Percentiles rank a stretch among this genome's conserved stretches.
Evolutionary conservation across 2,888 invertebrate genomes (phyloP).

Genomic region (Pollenia amentaria): DNA sequence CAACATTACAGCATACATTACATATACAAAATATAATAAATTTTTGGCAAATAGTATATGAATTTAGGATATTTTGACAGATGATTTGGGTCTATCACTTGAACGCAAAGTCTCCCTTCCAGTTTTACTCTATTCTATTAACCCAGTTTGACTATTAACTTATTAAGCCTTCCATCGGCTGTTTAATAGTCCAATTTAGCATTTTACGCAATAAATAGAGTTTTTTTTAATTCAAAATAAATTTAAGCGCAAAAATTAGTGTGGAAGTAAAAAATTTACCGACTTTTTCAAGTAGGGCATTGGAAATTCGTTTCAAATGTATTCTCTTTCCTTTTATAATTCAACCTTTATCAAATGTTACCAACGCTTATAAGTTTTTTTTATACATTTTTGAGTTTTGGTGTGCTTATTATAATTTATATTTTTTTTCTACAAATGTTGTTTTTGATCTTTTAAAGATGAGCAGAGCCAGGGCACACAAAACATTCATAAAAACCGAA

Average conservation of each 20-base stretch:
- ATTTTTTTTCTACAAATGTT: slow-evolving; percentile 40
- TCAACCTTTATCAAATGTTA: slow-evolving; percentile 31
- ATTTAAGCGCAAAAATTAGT: not conserved
- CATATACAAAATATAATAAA: too few species aligned
- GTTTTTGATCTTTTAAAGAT: slow-evolving; percentile 51
- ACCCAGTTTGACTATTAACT: too few species aligned
- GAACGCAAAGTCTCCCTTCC: too few species aligned
- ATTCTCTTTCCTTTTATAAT: not conserved
- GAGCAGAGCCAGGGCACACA: slow-evolving; percentile 17
- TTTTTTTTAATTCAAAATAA: too few species aligned
- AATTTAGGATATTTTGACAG: too few species aligned
- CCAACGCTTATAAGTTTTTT: slow-evolving; percentile 20
- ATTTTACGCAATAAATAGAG: too few species aligned
- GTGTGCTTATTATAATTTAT: slow-evolving; percentile 21
- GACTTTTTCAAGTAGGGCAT: not conserved
- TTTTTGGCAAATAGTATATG: too few species aligned
- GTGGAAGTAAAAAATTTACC: not conserved
- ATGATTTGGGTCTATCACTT: too few species aligned
- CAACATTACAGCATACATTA: too few species aligned
- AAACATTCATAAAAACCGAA: not conserved
- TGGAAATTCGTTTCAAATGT: not conserved
- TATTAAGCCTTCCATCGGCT: too few species aligned
- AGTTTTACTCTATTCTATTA: too few species aligned
- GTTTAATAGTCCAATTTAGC: too few species aligned
- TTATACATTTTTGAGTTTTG: slow-evolving; percentile 28